Percentiles rank a stretch among this genome's conserved stretches.
Conservation (phyloP, 23 tunicate species). For the Styela plicata region DNA sequence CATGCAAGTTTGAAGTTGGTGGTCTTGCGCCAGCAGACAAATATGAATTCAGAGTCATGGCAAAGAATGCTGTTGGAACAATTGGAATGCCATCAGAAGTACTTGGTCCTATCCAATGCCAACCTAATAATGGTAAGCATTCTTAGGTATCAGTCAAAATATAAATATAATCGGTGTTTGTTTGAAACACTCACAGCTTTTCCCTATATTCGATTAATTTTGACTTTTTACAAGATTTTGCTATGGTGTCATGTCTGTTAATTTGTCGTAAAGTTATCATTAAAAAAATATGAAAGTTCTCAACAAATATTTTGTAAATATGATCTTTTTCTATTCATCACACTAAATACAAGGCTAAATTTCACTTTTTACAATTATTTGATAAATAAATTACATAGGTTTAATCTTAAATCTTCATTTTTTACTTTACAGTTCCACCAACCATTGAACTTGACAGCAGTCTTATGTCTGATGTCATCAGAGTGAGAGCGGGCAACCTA, state of each 20-base stretch:
- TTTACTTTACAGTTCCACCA: conserved; percentile 30
- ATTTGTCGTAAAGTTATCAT: no score
- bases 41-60: conserved; percentile 50
- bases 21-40: conserved; percentile 27
- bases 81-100: conserved; percentile 50
- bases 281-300: no score
- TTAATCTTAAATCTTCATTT: not conserved
- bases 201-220: no score
- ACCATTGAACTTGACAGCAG: conserved; percentile 45
- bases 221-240: no score
- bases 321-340: no score
- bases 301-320: no score
- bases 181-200: no score
- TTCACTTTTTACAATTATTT: no score
- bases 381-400: not conserved
- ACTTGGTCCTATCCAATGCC: conserved; percentile 47
- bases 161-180: no score
- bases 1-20: conserved; percentile 18
- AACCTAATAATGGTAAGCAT: conserved; percentile 28
- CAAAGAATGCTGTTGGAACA: conserved; percentile 30
- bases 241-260: no score
- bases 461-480: conserved; percentile 44
- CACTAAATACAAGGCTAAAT: no score
- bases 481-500: conserved; percentile 46
- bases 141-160: no score